Base-by-base conservation (phyloP, 2,888 invertebrate genomes). In the Heterodera filipjevi region DNA sequence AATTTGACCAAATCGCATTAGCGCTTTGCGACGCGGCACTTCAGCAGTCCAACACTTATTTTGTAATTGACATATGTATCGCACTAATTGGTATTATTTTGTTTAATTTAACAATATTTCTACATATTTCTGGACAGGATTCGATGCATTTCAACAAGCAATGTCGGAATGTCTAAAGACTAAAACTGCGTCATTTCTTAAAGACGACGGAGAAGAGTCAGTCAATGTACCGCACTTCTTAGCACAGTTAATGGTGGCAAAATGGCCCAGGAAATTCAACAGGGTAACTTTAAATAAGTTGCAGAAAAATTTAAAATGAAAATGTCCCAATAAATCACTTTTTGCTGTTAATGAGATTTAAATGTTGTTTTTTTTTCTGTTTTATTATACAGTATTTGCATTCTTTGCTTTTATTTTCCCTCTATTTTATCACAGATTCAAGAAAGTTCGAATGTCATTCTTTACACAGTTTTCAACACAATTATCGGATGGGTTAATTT, bases 181-280 rank as follows among this genome's bases (percentile, higher is more conserved):
- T 8, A 27, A 70, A 22, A 71, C 70, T 1, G 33, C 44, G 8
- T 66, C 53, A 35, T 79, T 79, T 66, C 14, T 79, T 2, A 66
- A 49, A 8, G 77, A 80, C 14, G 66, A 64, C 30, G 59, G 44
- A 6, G 72, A 14, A 14, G 44, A 39, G 16, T 49, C 39, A 12
- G 32, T 32, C 16, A 49, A 33, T 33, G 66, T 81, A 14, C 81
- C 81, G 8, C 75, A 77, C 30, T 77, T 81, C 44, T 27, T 81
- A 27, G 79, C 76, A 2, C 79, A 80, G 44, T 44, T 80, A 66
- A 39, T 77, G 27, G 66, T 81, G 35, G 66, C 75, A 5, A 77
- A 74, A 77, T 81, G 77, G 81, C 81, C 81, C 0, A 70, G 81
- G 16, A 70, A 68, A 59, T 74, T 77, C 76, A 77, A 81, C 71